A percentile compares a stretch with the other conserved stretches of the same genome.
Conservation (phyloP, 2,888 invertebrate genomes). For the Synanthedon andrenaeformis region DNA sequence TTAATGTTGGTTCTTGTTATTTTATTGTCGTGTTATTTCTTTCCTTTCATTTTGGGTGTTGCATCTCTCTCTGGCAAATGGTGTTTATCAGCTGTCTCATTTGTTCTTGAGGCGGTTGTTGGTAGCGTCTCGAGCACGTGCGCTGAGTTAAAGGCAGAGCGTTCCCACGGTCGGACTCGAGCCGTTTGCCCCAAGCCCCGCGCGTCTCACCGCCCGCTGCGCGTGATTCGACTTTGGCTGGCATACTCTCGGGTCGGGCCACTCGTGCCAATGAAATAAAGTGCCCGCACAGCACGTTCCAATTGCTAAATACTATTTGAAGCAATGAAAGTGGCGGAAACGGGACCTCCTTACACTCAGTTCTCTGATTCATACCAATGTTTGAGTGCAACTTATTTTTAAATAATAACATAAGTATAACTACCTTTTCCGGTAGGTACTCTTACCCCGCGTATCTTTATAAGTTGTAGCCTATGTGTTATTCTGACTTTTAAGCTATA, state of each 20-base stretch:
- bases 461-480: no score
- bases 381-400: conserved; percentile 1
- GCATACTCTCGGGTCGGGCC: conserved; percentile 27
- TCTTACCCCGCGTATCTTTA: not conserved
- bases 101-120: conserved; percentile 34
- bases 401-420: not conserved
- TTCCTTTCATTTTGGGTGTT: conserved; percentile 20
- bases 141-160: conserved; percentile 68
- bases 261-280: conserved; percentile 61
- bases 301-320: conserved; percentile 58
- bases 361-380: conserved; percentile 9
- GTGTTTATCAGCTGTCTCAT: conserved; percentile 27
- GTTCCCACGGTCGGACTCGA: conserved; percentile 65
- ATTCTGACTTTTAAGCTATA: no score
- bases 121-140: conserved; percentile 64
- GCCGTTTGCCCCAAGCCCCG: conserved; percentile 15
- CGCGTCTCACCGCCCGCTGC: conserved; percentile 16
- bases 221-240: conserved; percentile 39
- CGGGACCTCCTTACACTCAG: conserved; percentile 21
- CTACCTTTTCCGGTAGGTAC: not conserved
- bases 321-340: conserved; percentile 52
- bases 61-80: conserved; percentile 13
- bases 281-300: conserved; percentile 61
- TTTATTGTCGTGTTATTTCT: conserved; percentile 45
- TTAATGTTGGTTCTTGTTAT: conserved; percentile 59